Evolutionary conservation across 2,797 vertebrate genomes (phyloP), one percentile per base, ranked within the genome.

Genomic region (Tarsius wallacei): DNA sequence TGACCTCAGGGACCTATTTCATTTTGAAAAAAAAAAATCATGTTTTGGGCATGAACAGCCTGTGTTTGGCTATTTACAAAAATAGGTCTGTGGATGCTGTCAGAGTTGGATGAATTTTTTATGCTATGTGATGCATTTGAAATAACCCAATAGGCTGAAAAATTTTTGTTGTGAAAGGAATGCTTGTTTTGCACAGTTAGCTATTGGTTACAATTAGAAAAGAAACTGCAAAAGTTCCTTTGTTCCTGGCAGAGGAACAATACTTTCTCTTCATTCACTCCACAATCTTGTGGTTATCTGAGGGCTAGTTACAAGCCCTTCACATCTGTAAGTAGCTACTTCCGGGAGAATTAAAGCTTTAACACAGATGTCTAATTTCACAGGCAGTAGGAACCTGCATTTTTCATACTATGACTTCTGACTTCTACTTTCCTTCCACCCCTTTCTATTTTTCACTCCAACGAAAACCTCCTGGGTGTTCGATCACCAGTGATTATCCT

Each of bases 181-280:
- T 95, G 42, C 24, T 97, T 96, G 28, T 85, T 93, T 77, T 89
- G 21, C 53, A 87, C 55, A 76, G 74, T 83, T 95, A 91, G 94
- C 80, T 93, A 47, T 90, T 93, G 80, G 93, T 95, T 91, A 92
- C 51, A 90, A 83, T 94, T 93, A 94, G 59, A 92, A 96, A 96
- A 66, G 31, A 91, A 91, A 94, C 73, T 95, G 63, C 15, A 55
- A 84, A 93, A 95, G 13, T 97, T 81, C 74, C 76, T 87, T 49
- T 71, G 63, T 59, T 96, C 66, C 80, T 96, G 93, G 64, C 64
- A 73, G 66, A 22, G 33, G 36, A 94, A 82, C 51, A 91, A 82
- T 86, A 55, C n/a, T 93, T 93, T 96, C 33, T 94, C 89, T 96
- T 83, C 10, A 83, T 5, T 53, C 12, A 63, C 53, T 93, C 28